These are phyloP conservation scores for Dendrolimus punctatus DNA, from an alignment of 1,140 invertebrate genomes.

Conservation along the genomic window DNA sequence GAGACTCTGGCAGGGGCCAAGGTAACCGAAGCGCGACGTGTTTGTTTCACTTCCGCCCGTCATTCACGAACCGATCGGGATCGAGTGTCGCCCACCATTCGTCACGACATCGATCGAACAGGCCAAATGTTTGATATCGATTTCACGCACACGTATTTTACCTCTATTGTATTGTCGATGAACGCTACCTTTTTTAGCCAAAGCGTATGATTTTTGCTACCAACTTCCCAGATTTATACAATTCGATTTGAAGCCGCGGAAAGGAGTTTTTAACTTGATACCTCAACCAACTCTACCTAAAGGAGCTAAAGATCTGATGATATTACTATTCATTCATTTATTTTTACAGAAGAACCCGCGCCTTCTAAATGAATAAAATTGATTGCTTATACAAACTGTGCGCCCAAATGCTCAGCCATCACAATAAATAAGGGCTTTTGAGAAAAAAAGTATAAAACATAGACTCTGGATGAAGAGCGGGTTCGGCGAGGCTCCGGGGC, in stretches of 20 bases:
- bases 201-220: slow-evolving; percentile 10
- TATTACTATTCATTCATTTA: slow-evolving; percentile 56
- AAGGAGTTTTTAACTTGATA: too few species aligned
- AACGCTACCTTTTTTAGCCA: slow-evolving; percentile 10
- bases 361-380: slow-evolving; percentile 71
- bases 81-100: slow-evolving; percentile 38
- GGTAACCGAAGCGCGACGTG: too few species aligned
- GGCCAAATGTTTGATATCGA: slow-evolving; percentile 51
- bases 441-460: slow-evolving; percentile 51
- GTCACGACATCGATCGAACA: slow-evolving; percentile 53
- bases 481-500: slow-evolving; percentile 21
- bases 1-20: too few species aligned
- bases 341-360: slow-evolving; percentile 61
- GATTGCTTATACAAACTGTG: slow-evolving; percentile 71
- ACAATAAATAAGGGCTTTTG: slow-evolving; percentile 66
- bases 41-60: slow-evolving; percentile 39
- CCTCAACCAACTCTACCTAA: too few species aligned
- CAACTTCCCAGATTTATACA: neutral
- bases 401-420: slow-evolving; percentile 67
- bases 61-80: slow-evolving; percentile 31
- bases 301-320: slow-evolving; percentile 4
- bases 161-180: slow-evolving; percentile 14
- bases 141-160: slow-evolving; percentile 44
- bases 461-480: slow-evolving; percentile 34
- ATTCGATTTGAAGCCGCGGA: too few species aligned